A percentile compares a stretch with the other conserved stretches of the same genome.
phyloP scores from a whole-genome alignment of 2,113 vertebrate species.

The Agelaius tricolor region DNA sequence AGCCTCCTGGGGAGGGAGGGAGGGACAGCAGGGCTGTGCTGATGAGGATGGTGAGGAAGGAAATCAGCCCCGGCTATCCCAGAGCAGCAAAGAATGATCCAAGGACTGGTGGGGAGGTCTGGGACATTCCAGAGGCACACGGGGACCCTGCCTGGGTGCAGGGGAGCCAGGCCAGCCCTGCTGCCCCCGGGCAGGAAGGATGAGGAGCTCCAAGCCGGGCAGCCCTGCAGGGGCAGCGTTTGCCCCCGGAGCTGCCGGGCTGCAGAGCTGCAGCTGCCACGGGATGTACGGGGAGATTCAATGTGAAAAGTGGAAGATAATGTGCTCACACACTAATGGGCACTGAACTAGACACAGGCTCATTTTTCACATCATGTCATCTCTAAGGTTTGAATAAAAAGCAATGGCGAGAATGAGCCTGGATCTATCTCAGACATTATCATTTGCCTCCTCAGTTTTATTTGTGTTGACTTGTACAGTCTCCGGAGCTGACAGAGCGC shows the following conservation, averaged over 20 bases:
- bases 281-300: constrained; percentile 82
- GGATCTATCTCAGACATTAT: constrained; percentile 93
- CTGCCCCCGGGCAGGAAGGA: background rate
- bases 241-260: constrained; percentile 79
- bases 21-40: background rate
- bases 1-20: no score
- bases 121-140: fast-evolving
- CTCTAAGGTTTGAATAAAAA: constrained; percentile 96
- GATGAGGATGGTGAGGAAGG: background rate
- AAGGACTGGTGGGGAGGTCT: fast-evolving
- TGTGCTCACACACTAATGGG: constrained; percentile 98
- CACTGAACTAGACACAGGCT: constrained; percentile 96
- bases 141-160: background rate
- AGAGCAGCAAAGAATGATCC: background rate
- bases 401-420: constrained; percentile 92
- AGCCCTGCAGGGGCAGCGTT: constrained; percentile 67
- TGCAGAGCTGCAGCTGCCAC: constrained; percentile 83
- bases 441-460: constrained; percentile 95
- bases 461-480: constrained; percentile 99
- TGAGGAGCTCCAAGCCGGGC: fast-evolving
- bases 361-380: constrained; percentile 99
- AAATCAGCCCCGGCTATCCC: fast-evolving
- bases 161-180: background rate
- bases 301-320: constrained; percentile 96
- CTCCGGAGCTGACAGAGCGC: constrained; percentile 93